Evolutionary conservation across 2,888 invertebrate species (phyloP).

Genomic region (Micoletzkya japonica): DNA sequence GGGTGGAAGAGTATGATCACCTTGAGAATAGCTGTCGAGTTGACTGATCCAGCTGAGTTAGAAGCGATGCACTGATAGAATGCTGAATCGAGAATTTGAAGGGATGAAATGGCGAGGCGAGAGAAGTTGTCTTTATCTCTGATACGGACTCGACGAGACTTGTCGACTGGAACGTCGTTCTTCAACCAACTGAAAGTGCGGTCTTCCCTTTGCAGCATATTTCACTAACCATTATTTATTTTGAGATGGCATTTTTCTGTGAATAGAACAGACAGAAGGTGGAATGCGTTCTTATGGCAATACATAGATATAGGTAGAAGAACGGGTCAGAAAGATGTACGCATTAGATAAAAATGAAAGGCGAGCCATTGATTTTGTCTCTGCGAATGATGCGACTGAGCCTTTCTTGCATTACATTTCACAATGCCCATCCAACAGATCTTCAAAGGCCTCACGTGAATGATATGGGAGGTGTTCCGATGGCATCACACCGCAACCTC

Average conservation of each 20-base stretch:
- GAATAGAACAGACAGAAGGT: neutral
- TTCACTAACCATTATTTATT: neutral
- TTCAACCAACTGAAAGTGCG: constrained; percentile 54
- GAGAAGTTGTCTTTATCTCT: constrained; percentile 54
- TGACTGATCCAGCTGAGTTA: constrained; percentile 61
- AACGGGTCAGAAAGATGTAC: neutral
- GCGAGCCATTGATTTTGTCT: no score
- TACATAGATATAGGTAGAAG: neutral
- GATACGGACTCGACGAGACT: constrained; percentile 51
- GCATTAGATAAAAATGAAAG: no score
- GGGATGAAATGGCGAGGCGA: constrained; percentile 54
- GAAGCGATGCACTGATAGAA: constrained; percentile 59
- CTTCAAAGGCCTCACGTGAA: constrained; percentile 50
- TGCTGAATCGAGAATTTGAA: constrained; percentile 56
- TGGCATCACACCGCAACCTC: constrained; percentile 60
- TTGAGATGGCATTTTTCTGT: no score
- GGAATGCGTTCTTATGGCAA: neutral
- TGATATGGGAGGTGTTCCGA: constrained; percentile 58
- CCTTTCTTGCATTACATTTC: no score
- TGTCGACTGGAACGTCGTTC: constrained; percentile 62
- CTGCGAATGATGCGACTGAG: no score
- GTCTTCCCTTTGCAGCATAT: no score
- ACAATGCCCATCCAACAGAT: neutral
- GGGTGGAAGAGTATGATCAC: constrained; percentile 37
- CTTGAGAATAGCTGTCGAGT: constrained; percentile 59